Evolutionary conservation across 2,888 invertebrate species (phyloP), one percentile per base, ranked within the genome.

Genomic region (Congeria kusceri): DNA sequence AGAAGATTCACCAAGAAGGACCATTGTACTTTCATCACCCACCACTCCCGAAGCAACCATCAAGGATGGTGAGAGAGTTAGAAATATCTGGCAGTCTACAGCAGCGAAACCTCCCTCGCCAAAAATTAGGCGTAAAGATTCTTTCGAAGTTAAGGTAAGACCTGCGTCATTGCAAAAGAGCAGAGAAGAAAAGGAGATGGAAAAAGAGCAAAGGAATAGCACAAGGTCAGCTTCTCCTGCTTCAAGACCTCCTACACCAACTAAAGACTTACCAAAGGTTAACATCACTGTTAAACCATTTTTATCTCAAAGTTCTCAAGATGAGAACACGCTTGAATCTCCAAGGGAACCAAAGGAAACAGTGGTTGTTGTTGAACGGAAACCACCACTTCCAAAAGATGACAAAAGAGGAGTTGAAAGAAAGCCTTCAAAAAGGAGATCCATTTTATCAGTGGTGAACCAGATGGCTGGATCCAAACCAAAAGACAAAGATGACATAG

Each of bases 111-210:
- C 76, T 0, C 74, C 77, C 28, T 76, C 82, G 23, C 78, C 78
- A 29, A 77, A 74, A 39, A 27, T 83, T 5, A 77, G 67, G n/a
- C 58, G 83, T 25, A 67, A 28, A 29, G 74, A 79, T 58, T 83
- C 83, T 49, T 83, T 83, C 79, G 83, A 83, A 61, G 65, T 83
- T 0, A 79, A 83, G 57, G 71, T 83, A 20, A 69, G 83, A 58
- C 79, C 83, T 25, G 71, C 77, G 3, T 71, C 74, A 23, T 47
- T 66, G 23, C 79, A 77, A 23, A 44, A 67, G 25, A 57, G 76
- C 11, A 53, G 39, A 58, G 70, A 76, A 44, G 77, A 78, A 57
- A 76, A 77, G 39, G 67, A 70, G 25, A 76, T 66, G 29, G 72
- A 78, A 20, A 68, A 70, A 69, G 70, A 76, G 49, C 57, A 63